These are phyloP conservation scores for Tragulus kanchil DNA, from an alignment of 2,113 vertebrate genomes.

Conservation along the genomic window DNA sequence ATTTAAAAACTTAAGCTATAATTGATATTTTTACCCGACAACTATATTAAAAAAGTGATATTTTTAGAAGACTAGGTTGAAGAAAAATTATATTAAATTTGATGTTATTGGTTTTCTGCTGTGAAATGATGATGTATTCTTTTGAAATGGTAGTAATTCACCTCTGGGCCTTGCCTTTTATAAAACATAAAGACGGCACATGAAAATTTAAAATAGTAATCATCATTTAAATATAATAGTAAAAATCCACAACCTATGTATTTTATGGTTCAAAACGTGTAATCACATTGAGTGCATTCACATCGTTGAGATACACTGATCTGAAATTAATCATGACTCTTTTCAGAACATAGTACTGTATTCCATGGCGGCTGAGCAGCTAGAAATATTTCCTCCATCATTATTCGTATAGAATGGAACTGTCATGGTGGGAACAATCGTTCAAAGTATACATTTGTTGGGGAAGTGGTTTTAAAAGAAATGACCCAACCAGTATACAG, in stretches of 20 bases:
- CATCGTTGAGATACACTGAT: slow-evolving; percentile 9
- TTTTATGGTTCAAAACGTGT: not conserved
- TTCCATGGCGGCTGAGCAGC: not conserved
- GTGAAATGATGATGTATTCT: not conserved
- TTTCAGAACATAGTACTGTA: not conserved
- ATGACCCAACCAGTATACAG: not conserved
- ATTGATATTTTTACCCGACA: not conserved
- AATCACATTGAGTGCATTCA: not conserved
- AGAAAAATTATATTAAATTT: not conserved
- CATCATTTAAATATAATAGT: not conserved
- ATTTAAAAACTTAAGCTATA: not conserved
- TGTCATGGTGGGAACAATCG: not conserved
- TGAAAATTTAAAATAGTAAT: not conserved
- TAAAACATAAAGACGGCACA: not conserved
- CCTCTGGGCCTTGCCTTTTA: not conserved
- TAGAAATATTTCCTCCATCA: not conserved
- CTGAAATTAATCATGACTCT: not conserved
- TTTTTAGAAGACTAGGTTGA: not conserved
- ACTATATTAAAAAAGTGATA: not conserved
- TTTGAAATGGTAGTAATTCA: not conserved
- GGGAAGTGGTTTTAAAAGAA: not conserved
- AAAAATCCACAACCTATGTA: not conserved
- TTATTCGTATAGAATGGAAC: not conserved
- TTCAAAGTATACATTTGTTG: not conserved
- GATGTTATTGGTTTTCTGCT: not conserved